These are phyloP conservation scores for Cryptocephalus moraei DNA, from an alignment of 2,888 invertebrate genomes.

Conservation along the genomic window DNA sequence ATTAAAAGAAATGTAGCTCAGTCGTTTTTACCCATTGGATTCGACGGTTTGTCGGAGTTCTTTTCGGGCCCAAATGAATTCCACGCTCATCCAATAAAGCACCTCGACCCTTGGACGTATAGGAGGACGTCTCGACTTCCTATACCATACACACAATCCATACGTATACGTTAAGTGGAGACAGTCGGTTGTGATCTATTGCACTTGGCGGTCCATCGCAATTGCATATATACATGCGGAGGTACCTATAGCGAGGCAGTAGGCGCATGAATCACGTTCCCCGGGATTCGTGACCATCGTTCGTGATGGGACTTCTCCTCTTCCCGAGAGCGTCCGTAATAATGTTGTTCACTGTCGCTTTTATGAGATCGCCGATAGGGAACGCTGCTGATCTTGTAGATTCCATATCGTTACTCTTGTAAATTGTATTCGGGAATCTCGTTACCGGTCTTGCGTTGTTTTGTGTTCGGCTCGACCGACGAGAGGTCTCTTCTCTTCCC, in stretches of 20 bases:
- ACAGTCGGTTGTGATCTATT: constrained; percentile 15
- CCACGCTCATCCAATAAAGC: no score
- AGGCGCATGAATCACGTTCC: constrained; percentile 33
- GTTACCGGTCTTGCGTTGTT: constrained; percentile 6
- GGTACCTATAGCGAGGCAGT: not conserved
- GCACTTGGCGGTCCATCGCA: constrained; percentile 12
- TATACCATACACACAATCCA: not conserved
- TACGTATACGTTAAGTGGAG: not conserved
- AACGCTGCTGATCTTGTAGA: constrained; percentile 24
- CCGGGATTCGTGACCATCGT: constrained; percentile 26
- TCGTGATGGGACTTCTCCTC: constrained; percentile 23
- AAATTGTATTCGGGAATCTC: constrained; percentile 13
- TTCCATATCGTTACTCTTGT: constrained; percentile 20
- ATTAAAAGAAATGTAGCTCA: no score
- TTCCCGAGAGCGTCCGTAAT: constrained; percentile 22
- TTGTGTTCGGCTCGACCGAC: constrained; percentile 7
- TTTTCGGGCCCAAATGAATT: no score
- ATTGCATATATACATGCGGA: not conserved
- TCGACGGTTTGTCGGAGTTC: no score
- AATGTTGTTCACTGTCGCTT: constrained; percentile 33
- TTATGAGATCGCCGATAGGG: constrained; percentile 25
- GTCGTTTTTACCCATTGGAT: no score
- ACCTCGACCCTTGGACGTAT: not conserved
- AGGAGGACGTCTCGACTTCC: constrained; percentile 4
- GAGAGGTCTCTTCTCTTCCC: not conserved